A percentile compares a stretch with the other conserved stretches of the same genome.
These are phyloP conservation scores for Diadumene lineata DNA, from an alignment of 92 coral and sea anemone genomes.

Conservation along the genomic window DNA sequence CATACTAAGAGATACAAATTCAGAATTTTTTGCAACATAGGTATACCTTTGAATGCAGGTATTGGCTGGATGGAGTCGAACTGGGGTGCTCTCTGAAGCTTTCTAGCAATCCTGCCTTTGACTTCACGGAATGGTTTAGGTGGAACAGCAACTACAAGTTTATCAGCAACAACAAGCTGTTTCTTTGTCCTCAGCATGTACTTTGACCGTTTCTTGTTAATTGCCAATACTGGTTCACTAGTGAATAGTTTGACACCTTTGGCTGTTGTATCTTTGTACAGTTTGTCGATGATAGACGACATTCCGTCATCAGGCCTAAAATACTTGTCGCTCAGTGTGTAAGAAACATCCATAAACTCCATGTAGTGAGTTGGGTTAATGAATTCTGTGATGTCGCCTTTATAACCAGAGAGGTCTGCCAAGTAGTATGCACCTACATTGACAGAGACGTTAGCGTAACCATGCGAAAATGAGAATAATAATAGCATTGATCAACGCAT, in stretches of 20 bases:
- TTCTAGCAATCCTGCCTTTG: constrained; percentile 48
- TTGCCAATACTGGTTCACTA: not conserved
- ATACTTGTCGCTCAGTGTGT: constrained; percentile 27
- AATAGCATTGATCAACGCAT: no score
- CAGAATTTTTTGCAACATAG: not conserved
- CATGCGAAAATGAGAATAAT: no score
- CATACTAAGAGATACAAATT: not conserved
- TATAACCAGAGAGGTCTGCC: constrained; percentile 51
- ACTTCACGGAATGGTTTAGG: constrained; percentile 45
- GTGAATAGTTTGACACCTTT: constrained; percentile 24
- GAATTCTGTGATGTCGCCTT: constrained; percentile 55
- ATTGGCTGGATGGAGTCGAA: constrained; percentile 59
- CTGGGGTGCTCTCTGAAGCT: constrained; percentile 34
- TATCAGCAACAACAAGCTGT: constrained; percentile 37
- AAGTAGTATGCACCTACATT: constrained; percentile 25
- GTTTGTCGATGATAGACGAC: constrained; percentile 50
- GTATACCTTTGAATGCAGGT: constrained; percentile 28
- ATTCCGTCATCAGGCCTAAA: constrained; percentile 62
- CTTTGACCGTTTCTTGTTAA: not conserved
- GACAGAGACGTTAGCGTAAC: not conserved
- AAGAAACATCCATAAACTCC: constrained; percentile 31
- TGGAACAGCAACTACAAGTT: constrained; percentile 50
- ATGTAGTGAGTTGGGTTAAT: constrained; percentile 55
- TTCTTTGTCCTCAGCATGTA: constrained; percentile 31
- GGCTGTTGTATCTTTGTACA: constrained; percentile 22